Evolutionary conservation across 2,797 vertebrate genomes (phyloP), one percentile per base, ranked within the genome.

Genomic region (Enteromius thamalakanensis): DNA sequence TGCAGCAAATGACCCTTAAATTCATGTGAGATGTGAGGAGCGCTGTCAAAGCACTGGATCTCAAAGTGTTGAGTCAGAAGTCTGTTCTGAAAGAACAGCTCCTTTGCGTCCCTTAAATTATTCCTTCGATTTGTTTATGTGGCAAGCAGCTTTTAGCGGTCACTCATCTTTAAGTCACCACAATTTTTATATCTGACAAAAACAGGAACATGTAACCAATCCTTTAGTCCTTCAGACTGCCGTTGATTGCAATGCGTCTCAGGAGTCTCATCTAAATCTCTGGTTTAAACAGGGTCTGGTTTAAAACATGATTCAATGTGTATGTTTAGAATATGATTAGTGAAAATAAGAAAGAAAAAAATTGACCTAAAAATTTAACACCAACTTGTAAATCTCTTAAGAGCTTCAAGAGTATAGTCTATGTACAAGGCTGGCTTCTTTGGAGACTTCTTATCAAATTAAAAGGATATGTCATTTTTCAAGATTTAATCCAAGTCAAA

Each of bases 11-110:
- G 69, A 72, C 55, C 58, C 21, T 49, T 37, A 49, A 64, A 51
- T 60, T 34, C 12, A 51, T 8, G 51, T 15, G 29, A 64, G 55
- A 74, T 10, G 26, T 64, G 55, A 34, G 14, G 14, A 14, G 1
- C 2, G 8, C 68, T 81, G 79, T 81, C 68, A 75, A 26, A 45
- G 47, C 2, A n/a, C 49, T 67, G 49, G 74, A 37, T 69, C 53
- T 62, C 40, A 81, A 80, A 68, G 60, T 76, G 79, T 76, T 81
- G 79, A 85, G 74, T 77, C 65, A 77, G 71, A 70, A 29, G 21
- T 26, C 49, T 70, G 62, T 37, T 29, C 79, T 81, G 49, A 80
- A 49, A 49, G 40, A 80, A 15, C 37, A 49, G 26, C n/a, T 53
- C 72, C 42, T 65, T 17, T 17, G 21, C 15, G 29, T 62, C 72